These are phyloP conservation scores for Arremon aurantiirostris DNA, from an alignment of 2,797 vertebrate genomes.

Conservation along the genomic window DNA sequence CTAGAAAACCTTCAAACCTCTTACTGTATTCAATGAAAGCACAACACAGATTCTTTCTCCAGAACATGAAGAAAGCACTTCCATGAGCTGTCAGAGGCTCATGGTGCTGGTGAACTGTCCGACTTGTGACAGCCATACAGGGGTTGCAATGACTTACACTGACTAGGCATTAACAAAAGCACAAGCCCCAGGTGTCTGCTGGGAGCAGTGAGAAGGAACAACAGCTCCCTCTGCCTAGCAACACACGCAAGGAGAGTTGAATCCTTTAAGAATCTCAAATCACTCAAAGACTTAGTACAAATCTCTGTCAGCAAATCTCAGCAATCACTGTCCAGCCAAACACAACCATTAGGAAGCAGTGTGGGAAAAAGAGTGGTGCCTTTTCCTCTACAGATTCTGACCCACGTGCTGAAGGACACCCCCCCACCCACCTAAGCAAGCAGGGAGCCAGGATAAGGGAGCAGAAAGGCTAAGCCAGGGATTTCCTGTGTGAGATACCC, in stretches of 20 bases:
- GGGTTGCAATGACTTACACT: accelerated
- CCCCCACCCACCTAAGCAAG: not conserved
- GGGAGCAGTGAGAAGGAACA: not conserved
- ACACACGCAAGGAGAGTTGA: not conserved
- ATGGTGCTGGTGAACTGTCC: not conserved
- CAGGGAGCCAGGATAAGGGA: not conserved
- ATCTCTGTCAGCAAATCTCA: not conserved
- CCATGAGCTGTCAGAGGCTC: not conserved
- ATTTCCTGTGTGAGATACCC: slow-evolving; percentile 29
- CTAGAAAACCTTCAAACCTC: not conserved
- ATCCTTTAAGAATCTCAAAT: not conserved
- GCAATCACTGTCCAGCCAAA: not conserved
- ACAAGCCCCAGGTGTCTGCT: not conserved
- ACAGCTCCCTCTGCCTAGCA: not conserved
- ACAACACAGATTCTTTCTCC: not conserved
- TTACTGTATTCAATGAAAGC: not conserved
- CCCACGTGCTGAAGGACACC: not conserved
- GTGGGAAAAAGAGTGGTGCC: not conserved
- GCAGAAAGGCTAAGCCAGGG: not conserved
- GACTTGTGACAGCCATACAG: not conserved
- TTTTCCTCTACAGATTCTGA: not conserved
- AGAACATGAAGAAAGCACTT: not conserved
- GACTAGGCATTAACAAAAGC: not conserved
- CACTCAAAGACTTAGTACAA: not conserved
- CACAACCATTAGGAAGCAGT: not conserved